Percentiles rank a stretch among this genome's conserved stretches.
phyloP scores from a whole-genome alignment of 2,888 invertebrate species.

The Lydus trimaculatus region DNA sequence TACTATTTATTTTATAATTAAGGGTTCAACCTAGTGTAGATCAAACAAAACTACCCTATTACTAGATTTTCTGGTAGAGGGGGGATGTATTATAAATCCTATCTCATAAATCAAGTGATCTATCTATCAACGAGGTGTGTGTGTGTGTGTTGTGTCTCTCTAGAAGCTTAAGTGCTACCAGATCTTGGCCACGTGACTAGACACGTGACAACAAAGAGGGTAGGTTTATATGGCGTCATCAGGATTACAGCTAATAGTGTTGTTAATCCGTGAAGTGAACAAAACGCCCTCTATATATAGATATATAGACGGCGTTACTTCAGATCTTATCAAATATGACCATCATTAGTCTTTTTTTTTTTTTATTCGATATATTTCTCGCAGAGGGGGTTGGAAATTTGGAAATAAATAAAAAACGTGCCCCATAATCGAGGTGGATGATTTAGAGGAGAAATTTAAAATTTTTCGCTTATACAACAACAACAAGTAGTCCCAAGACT shows the following conservation, averaged over 20 bases:
- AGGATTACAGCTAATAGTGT: conserved; percentile 59
- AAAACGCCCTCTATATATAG: background rate
- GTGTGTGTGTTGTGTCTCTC: too few relatives aligned
- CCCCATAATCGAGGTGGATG: background rate
- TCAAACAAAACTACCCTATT: background rate
- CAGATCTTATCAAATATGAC: background rate
- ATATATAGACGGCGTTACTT: too few relatives aligned
- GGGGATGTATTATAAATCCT: conserved; percentile 22
- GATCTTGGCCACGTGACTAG: conserved; percentile 47
- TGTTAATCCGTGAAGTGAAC: conserved; percentile 55
- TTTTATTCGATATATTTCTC: too few relatives aligned
- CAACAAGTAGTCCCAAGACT: conserved; percentile 2
- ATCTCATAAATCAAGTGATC: conserved; percentile 46
- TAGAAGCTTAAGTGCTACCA: conserved; percentile 42
- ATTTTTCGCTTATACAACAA: background rate
- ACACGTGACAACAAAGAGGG: conserved; percentile 38
- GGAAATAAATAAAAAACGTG: background rate
- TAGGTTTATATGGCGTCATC: conserved; percentile 38
- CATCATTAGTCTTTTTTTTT: background rate
- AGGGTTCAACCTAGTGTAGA: background rate
- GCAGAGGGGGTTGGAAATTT: background rate
- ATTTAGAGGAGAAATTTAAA: background rate
- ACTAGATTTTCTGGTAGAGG: background rate
- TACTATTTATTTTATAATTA: background rate
- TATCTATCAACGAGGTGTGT: conserved; percentile 41